Base-by-base conservation (phyloP, 37 sponge, comb jelly and placozoan genomes). In the Eunapius fragilis region DNA sequence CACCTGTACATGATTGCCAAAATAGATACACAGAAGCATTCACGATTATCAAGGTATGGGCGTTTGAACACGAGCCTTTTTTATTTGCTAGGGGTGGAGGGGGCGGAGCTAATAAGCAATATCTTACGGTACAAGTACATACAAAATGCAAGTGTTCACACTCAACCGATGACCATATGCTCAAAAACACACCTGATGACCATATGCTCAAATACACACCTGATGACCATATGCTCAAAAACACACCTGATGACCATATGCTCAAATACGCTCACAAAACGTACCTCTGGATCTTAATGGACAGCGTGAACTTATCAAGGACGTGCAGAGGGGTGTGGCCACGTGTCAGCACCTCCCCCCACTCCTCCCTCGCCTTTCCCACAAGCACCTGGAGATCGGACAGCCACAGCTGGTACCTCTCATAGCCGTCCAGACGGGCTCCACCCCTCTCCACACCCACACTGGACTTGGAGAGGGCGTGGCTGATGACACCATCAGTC, bases 271-370 rank as follows among this genome's bases (percentile, higher is more conserved):
- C 69, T 22, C 81, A 80, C 80, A 28, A 10, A 19, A 77, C 83
- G 25, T 31, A 93, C 96, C 96, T 93, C 71, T 96, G 79, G 25
- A 96, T 38, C 35, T 82, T 36, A 9, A 94, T 72, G 3, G 87
- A 86, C 12, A 94, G 82, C 2, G 90, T 96, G 75, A 96, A 96
- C 77, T 74, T 88, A 69, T 96, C 95, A 14, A 96, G 50, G 19
- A 96, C 67, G 38, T 96, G 92, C 19, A 85, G 81, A 0, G 68
- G 12, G 31, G 72, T 79, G 28, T 80, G 78, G 0, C 75, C 82
- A n/a, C 37, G 31, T 5, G 38, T 31, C 25, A 79, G 24, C 22
- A 85, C 75, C 32, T 74, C 31, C 31, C 70, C 9, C 76, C 86
- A 87, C 30, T 74, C 50, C 22, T 79, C 91, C 25, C 49, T 68